Evolutionary conservation across 37 sponge, comb jelly and placozoan species (phyloP).

Genomic region (Bolinopsis microptera): DNA sequence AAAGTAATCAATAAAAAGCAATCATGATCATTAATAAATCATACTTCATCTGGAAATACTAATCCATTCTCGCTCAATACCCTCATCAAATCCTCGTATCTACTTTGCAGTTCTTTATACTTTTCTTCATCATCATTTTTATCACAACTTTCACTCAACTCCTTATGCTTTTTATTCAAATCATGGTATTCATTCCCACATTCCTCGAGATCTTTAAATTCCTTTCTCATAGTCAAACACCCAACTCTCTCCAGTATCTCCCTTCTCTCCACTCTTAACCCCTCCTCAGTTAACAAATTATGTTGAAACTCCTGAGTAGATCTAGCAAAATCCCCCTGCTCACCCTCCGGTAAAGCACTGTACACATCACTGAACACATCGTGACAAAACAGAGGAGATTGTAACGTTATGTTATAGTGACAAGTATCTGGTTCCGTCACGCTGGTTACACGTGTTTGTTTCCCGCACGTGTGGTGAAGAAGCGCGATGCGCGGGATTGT

Average conservation of each 20-base stretch:
- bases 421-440: slow-evolving; percentile 38
- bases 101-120: neutral
- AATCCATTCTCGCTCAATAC: slow-evolving; percentile 7
- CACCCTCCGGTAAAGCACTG: slow-evolving; percentile 15
- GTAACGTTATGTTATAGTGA: slow-evolving; percentile 15
- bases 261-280: neutral
- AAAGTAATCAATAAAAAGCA: neutral
- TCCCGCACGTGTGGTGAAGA: slow-evolving; percentile 27
- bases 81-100: neutral
- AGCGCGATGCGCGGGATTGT: neutral
- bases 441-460: neutral
- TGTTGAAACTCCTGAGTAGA: neutral
- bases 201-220: neutral
- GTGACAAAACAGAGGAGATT: slow-evolving; percentile 54
- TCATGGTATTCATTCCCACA: neutral
- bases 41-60: neutral
- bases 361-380: slow-evolving; percentile 44
- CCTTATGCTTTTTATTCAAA: neutral
- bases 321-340: neutral
- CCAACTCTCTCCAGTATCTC: slow-evolving; percentile 12
- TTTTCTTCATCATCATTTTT: neutral
- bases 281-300: slow-evolving; percentile 22
- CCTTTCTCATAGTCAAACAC: neutral
- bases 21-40: neutral
- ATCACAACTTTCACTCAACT: slow-evolving; percentile 21